Percentiles rank a stretch among this genome's conserved stretches.
Conservation (phyloP, 2,797 vertebrate species). For the Cryptoblepharus egeriae region DNA sequence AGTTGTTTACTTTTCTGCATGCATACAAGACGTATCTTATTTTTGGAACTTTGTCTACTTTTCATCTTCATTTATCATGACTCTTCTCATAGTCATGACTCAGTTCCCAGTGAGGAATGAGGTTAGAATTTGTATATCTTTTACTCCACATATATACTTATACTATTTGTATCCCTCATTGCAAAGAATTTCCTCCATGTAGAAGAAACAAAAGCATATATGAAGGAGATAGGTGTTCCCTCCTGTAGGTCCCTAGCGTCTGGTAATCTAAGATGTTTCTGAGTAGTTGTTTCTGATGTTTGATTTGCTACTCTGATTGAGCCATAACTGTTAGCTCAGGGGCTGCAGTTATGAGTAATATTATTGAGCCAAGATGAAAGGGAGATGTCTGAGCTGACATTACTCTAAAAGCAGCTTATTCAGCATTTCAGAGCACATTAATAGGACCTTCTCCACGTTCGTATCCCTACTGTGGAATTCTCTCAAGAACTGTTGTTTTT, state of each 20-base stretch:
- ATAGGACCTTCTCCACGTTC: too few species aligned
- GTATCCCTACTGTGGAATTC: too few species aligned
- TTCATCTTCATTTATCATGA: not conserved
- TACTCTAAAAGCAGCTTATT: not conserved
- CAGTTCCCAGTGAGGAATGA: not conserved
- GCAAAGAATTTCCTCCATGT: not conserved
- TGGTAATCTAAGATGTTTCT: not conserved
- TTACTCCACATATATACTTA: too few species aligned
- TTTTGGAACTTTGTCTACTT: not conserved
- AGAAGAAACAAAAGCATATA: not conserved
- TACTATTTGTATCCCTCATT: not conserved
- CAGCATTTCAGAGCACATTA: conserved; percentile 5
- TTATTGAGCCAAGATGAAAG: not conserved
- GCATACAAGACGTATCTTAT: not conserved
- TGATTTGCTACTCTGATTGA: not conserved
- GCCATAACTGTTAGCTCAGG: not conserved
- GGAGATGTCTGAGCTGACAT: not conserved
- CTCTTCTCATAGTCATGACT: not conserved
- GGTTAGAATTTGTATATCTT: not conserved
- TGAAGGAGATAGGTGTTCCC: too few species aligned
- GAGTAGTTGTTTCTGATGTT: not conserved
- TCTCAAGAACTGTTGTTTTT: too few species aligned
- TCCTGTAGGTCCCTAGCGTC: not conserved
- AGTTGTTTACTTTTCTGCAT: not conserved
- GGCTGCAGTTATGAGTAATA: conserved; percentile 13